These are phyloP conservation scores for Frankliniella fusca DNA, from an alignment of 2,888 invertebrate species.

Conservation along the genomic window DNA sequence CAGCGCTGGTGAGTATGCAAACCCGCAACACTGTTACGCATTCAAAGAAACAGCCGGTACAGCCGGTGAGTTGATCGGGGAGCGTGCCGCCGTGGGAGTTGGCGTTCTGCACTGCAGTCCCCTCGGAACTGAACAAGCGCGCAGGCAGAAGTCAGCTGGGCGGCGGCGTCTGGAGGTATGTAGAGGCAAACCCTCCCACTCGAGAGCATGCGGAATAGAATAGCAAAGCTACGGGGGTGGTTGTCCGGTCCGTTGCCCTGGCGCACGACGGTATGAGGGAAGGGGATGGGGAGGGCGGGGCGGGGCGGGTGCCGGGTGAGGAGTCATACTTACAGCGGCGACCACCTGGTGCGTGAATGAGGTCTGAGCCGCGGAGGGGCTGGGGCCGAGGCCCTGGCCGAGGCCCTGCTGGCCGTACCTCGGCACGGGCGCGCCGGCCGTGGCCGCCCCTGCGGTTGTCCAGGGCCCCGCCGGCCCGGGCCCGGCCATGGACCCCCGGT, in stretches of 20 bases:
- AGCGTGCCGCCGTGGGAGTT: neutral
- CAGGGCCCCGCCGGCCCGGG: neutral
- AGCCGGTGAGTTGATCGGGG: neutral
- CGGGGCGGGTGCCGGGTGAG: too few relatives aligned
- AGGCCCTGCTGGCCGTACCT: neutral
- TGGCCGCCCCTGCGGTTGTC: slow-evolving; percentile 35
- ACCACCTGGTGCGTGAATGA: neutral
- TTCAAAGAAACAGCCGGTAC: neutral
- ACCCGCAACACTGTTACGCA: too few relatives aligned
- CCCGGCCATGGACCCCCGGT: slow-evolving; percentile 20
- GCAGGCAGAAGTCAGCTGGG: neutral
- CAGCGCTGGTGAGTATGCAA: too few relatives aligned
- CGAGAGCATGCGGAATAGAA: neutral
- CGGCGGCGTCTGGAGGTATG: neutral
- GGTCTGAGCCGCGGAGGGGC: neutral
- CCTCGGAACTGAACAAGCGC: too few relatives aligned
- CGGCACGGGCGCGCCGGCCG: slow-evolving; percentile 48
- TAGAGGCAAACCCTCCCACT: neutral
- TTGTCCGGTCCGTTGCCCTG: neutral
- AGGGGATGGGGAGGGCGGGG: too few relatives aligned
- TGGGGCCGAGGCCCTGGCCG: neutral
- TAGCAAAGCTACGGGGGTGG: neutral
- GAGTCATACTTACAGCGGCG: too few relatives aligned
- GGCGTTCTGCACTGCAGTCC: too few relatives aligned
- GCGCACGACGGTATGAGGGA: neutral